Evolutionary conservation across 2,797 vertebrate genomes (phyloP).

Genomic region (Muscicapa comitata): DNA sequence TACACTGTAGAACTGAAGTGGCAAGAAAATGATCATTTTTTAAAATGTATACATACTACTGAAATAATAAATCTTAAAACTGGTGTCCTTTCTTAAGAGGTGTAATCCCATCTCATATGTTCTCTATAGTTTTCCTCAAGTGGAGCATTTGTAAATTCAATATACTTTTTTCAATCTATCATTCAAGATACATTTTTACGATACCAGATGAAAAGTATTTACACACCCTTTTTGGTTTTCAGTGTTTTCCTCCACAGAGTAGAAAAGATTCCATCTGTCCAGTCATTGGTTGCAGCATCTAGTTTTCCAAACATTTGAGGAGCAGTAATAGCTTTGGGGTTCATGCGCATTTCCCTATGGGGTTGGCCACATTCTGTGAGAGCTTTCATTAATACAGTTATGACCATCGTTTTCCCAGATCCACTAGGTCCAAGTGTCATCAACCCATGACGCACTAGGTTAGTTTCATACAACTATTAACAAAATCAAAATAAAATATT

Average conservation of each 20-base stretch:
- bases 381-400: slow-evolving; percentile 74
- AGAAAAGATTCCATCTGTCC: slow-evolving; percentile 82
- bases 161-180: neutral
- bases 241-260: slow-evolving; percentile 79
- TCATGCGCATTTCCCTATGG: slow-evolving; percentile 79
- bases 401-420: slow-evolving; percentile 75
- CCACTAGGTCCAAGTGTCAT: slow-evolving; percentile 81
- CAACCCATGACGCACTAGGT: slow-evolving; percentile 76
- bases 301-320: slow-evolving; percentile 79
- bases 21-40: rapidly evolving
- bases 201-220: neutral
- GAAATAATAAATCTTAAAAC: neutral
- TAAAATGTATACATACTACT: neutral
- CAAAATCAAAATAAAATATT: neutral
- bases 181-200: neutral
- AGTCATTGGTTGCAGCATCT: slow-evolving; percentile 79
- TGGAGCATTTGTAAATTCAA: neutral
- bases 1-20: neutral
- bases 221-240: slow-evolving; percentile 76
- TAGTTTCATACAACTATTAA: slow-evolving; percentile 76
- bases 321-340: slow-evolving; percentile 80
- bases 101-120: neutral
- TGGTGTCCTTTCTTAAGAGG: neutral
- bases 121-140: neutral
- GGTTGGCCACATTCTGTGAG: slow-evolving; percentile 73